Base-by-base conservation (phyloP, 1,140 invertebrate genomes). In the Leptoteleia sp. region DNA sequence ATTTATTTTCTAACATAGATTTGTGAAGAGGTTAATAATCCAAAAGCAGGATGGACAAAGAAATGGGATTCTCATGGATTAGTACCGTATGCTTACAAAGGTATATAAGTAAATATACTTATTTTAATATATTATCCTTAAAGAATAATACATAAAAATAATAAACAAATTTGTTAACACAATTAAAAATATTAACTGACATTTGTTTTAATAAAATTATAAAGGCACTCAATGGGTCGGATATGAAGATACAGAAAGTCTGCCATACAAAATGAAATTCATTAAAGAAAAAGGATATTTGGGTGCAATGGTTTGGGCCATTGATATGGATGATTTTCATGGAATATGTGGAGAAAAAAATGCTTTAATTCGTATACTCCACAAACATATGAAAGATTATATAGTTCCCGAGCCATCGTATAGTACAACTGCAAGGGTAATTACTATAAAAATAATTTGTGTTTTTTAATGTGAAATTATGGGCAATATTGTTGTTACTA, bases 261-360 rank as follows among this genome's bases (percentile, higher is more conserved):
- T 97, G 0, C 93, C 95, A 79, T 94, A 95, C 45, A 97, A 97
- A 89, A 95, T 96, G 93, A 93, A 96, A 77, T 96, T 92, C 86
- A 94, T 96, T 59, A 95, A 94, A 82, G 81, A 91, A 8, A 95
- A 93, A 81, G 94, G 95, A 0, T 96, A 97, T 81, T 93, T 93
- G 0, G 96, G 96, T 3, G 92, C 94, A 0, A 97, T 97, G 96
- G 94, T 92, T 6, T 97, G 96, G 96, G 95, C 95, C 3, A 94
- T 96, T 40, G 95, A 96, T 71, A 95, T 96, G 94, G 95, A 96
- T 55, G 95, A 96, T 81, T 96, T 96, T 81, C 90, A 91, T 45
- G 95, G 94, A 1, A 78, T 95, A 1, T 96, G 95, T 82, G 95
- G 95, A 0, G 88, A 91, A 0, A 91, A 91, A 71, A 95, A 96